Conservation (phyloP, 2,797 vertebrate species). For the Cirrhinus mrigala region DNA sequence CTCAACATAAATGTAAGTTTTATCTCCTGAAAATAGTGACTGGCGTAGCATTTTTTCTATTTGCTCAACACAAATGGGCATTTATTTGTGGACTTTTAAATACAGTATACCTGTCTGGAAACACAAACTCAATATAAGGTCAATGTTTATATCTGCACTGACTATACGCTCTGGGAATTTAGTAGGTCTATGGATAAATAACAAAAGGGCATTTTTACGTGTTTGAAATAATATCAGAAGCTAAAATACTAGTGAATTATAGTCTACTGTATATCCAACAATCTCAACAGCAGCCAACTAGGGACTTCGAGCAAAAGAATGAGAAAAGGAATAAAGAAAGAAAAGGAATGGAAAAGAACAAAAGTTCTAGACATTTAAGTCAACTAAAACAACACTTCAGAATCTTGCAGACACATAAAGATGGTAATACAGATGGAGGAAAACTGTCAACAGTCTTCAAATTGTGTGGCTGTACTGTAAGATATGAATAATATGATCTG, state of each 20-base stretch:
- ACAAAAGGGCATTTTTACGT: neutral
- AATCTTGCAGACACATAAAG: constrained; percentile 65
- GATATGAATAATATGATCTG: constrained; percentile 59
- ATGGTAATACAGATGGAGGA: constrained; percentile 56
- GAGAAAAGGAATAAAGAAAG: neutral
- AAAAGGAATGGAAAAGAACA: constrained; percentile 16
- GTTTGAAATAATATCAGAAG: neutral
- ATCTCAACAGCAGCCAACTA: neutral
- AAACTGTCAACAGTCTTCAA: constrained; percentile 15
- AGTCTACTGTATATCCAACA: neutral
- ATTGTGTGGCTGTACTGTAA: neutral
- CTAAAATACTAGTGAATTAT: neutral
- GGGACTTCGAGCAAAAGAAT: constrained; percentile 26
- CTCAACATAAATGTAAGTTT: neutral
- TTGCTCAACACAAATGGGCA: neutral
- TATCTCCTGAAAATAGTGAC: neutral
- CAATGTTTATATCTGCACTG: neutral
- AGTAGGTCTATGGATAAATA: neutral
- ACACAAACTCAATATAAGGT: neutral
- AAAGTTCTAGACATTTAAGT: constrained; percentile 12
- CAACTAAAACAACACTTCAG: constrained; percentile 55
- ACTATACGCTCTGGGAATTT: neutral
- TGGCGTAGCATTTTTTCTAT: neutral
- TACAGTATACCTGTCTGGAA: neutral
- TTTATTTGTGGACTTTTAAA: neutral